Evolutionary conservation across 2,113 vertebrate species (phyloP), one percentile per base, ranked within the genome.

Genomic region (Uria lomvia): DNA sequence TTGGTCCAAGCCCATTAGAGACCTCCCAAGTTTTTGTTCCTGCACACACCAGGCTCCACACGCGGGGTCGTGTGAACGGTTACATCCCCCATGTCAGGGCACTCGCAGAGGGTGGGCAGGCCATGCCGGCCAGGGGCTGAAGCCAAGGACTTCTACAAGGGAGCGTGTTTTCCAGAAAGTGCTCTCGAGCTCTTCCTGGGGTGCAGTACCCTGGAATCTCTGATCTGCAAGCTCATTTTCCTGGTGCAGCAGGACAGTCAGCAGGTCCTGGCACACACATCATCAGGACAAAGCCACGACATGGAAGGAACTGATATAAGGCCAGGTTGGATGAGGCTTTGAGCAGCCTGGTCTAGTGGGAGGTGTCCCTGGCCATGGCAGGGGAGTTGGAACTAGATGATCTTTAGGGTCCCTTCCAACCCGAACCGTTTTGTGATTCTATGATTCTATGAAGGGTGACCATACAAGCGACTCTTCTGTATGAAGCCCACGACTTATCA

Each of bases 1-100:
- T 97, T 66, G 77, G 58, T 88, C 92, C 91, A 94, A 94, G 80
- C 58, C 80, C 23, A 22, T 93, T 5, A 91, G 50, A 96, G 94
- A 96, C 96, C 96, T 97, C 94, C 96, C 96, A 97, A 85, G 90
- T 82, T 95, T 92, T 50, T 79, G 62, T 82, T 91, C 45, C 79
- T n/a, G 63, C 67, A 49, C 27, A 19, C 18, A 40, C 7, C 40
- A 60, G 96, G 77, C 89, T 96, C 77, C 91, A 81, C 90, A 95
- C 0, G 0, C 9, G 0, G 95, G 96, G 93, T 91, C 90, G 5
- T 96, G 96, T 78, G 95, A 97, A 97, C 1, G 1, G 63, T 59
- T 5, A 42, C 75, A 66, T 42, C 82, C 30, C 32, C 8, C 43
- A 24, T 40, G 5, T 11, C 36, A 60, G 84, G 92, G 84, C 80